Evolutionary conservation across 2,113 vertebrate species (phyloP), one percentile per base, ranked within the genome.

Genomic region (Bungarus multicinctus): DNA sequence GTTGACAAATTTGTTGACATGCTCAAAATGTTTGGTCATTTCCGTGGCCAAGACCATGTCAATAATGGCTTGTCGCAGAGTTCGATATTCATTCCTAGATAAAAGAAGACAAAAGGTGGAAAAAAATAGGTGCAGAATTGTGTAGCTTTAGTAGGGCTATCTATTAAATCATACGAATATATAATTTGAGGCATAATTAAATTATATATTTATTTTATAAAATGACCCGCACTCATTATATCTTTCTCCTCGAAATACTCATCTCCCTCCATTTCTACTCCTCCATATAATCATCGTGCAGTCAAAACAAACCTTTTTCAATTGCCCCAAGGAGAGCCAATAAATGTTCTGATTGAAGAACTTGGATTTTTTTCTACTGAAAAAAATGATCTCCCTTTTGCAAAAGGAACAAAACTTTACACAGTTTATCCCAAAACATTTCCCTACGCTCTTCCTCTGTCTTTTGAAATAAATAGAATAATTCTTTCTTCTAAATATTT

Each of bases 11-110:
- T 99, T 99, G 98, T 99, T 99, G 97, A 99, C 99, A 0, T 99
- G 99, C 96, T 99, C 99, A 85, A 99, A 99, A 97, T 99, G 99
- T 98, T 98, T 99, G 93, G 99, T 99, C 99, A 99, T 99, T 97
- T 99, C 99, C 23, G 99, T 99, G 88, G 99, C 99, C 85, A 99
- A 97, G 95, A 99, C 99, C 99, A 99, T 99, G 96, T 99, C 99
- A 45, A 99, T 99, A 93, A 99, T 98, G 64, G 98, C 98, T 97
- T 99, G 99, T 81, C 99, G 98, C 92, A 99, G 98, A 4, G 98
- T 98, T 95, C 99, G 98, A 96, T 99, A 99, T 94, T 99, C 99
- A 54, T 98, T 99, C 98, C 99, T 99, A 96, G 92, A 92, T 57
- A 94, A 93, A 60, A 96, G 95, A 94, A 97, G 23, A 87, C 91